These are phyloP conservation scores for Eulemur rufifrons DNA, from an alignment of 2,113 vertebrate species.

Conservation along the genomic window DNA sequence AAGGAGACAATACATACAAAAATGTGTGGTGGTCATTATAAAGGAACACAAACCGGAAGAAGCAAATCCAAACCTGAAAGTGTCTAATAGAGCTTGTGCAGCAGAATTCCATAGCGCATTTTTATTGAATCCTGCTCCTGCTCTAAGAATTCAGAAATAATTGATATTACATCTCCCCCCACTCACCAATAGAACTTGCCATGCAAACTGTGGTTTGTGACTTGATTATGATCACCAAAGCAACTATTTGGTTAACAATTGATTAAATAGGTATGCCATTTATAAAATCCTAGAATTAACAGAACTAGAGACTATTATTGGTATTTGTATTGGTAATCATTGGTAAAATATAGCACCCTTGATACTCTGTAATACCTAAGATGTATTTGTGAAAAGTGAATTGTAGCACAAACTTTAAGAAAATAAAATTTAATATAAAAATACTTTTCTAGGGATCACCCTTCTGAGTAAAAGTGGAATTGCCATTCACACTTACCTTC, in stretches of 20 bases:
- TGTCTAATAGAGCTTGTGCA: accelerated
- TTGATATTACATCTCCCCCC: background rate
- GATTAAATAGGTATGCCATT: background rate
- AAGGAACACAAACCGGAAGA: background rate
- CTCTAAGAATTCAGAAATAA: background rate
- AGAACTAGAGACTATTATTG: background rate
- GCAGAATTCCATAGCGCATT: background rate
- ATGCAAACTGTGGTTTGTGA: background rate
- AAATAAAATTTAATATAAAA: background rate
- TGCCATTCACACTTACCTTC: background rate
- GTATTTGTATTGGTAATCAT: background rate
- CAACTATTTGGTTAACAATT: background rate
- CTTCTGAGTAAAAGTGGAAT: background rate
- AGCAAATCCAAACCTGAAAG: background rate
- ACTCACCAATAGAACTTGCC: background rate
- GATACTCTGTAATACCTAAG: background rate
- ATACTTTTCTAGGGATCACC: background rate
- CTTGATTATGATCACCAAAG: background rate
- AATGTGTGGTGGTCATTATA: background rate
- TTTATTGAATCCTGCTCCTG: background rate
- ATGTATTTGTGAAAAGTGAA: background rate
- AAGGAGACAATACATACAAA: background rate
- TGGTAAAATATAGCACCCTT: background rate
- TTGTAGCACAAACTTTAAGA: background rate
- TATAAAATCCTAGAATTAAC: background rate